Evolutionary conservation across 53 echinoderm and acorn worm genomes (phyloP), one percentile per base, ranked within the genome.

Genomic region (Crossaster papposus): DNA sequence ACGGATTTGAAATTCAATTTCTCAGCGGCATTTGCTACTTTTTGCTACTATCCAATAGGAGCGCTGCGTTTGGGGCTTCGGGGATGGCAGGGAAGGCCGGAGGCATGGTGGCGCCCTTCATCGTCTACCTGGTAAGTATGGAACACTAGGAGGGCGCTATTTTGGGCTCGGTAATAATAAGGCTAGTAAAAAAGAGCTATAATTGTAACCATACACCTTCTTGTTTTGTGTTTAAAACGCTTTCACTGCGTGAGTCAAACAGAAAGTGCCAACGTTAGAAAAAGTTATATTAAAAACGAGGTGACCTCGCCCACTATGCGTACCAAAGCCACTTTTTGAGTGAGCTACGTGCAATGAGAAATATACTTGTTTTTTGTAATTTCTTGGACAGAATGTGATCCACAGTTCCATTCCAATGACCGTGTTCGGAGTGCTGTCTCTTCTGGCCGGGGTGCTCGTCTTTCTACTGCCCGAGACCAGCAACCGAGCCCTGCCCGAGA

Each of bases 31-130:
- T 29, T 13, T 13, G 13, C 28, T 13, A 6, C 9, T 13, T 70
- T 15, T 8, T 64, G 2, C 2, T 30, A 20, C 30, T 64, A 29
- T 74, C 34, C 51, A 44, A 32, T 88, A 96, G 96, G 53, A 96
- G 92, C 44, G 91, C 90, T 80, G 94, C 94, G 15, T 92, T 94
- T 44, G 94, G 92, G 32, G 70, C 93, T 23, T 79, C 92, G 23
- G 94, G 94, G 4, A 71, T 96, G 36, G 81, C 89, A 37, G 94
- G 92, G n/a, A 83, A 94, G 17, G 64, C 91, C 22, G 96, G 96
- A 7, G 91, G 93, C 10, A 94, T 96, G 44, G 73, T 93, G 24
- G 94, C 94, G 30, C 94, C 96, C 22, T 93, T 94, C 33, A 83
- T 96, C 26, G 73, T 91, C 38, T 92, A 80, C 64, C 62, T 96